Evolutionary conservation across 2,888 invertebrate species (phyloP), one percentile per base, ranked within the genome.

Genomic region (Pasiphila rectangulata): DNA sequence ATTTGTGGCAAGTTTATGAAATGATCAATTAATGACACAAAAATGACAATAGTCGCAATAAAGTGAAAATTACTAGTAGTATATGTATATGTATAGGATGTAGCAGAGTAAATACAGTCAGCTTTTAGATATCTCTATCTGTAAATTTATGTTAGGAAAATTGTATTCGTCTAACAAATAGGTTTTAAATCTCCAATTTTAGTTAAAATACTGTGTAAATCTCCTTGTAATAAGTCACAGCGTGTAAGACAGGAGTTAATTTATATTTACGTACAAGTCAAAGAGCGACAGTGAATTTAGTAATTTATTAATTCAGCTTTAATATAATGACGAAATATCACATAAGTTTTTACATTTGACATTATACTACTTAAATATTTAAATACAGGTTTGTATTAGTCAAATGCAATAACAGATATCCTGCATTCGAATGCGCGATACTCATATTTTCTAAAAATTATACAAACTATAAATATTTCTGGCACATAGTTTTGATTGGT

Each of bases 281-380:
- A 34, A 39, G 12, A 30, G 40, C 10, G 2, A 12, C 9, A 15
- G 3, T 43, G 44, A 32, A 38, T 45, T 45, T 38, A 42, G 32
- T 32, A 41, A 15, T 49, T 43, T 16, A 48, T 43, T 43, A 37
- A 45, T 42, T 50, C 36, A 40, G 45, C 32, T 45, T 53, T 54
- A 48, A 56, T 42, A n/a, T n/a, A 54, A 52, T 53, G 53, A 57
- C 41, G 39, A 56, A 54, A 50, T 57, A 51, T 51, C 53, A 56
- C 51, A 55, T 57, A 16, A 81, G 67, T 75, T 70, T 70, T 75
- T 81, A 83, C 66, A 74, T 73, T 75, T 72, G 67, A 76, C 69
- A 55, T 49, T 54, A 43, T 49, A 39, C 42, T 43, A 48, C 45
- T 55, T 62, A 66, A 51, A 57, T 64, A 67, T 61, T 59, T 54